Conservation (phyloP, 2,797 vertebrate genomes). For the Tachyglossus aculeatus region DNA sequence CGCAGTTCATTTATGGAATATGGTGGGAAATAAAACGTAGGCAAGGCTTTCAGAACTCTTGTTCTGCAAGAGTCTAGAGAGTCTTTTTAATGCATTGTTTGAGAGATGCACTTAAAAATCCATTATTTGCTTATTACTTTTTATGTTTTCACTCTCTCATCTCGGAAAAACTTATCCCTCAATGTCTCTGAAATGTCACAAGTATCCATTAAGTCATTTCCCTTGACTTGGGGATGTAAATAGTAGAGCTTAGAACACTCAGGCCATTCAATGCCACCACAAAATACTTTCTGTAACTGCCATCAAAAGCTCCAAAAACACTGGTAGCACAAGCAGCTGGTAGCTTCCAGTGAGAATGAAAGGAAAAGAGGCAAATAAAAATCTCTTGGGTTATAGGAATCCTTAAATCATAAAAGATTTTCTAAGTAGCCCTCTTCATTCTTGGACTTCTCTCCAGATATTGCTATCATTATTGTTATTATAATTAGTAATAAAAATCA, state of each 20-base stretch:
- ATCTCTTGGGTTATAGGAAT: neutral
- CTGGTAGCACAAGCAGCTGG: neutral
- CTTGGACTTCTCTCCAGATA: neutral
- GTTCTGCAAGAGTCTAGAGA: neutral
- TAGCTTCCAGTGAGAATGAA: neutral
- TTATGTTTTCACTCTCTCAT: constrained; percentile 1
- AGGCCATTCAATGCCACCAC: constrained; percentile 33
- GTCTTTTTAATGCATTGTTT: neutral
- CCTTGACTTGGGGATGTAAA: constrained; percentile 16
- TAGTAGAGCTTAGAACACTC: constrained; percentile 11
- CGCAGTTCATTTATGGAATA: constrained; percentile 6
- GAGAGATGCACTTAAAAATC: neutral
- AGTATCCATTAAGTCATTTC: constrained; percentile 30
- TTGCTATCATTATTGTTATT: neutral
- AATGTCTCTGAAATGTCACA: constrained; percentile 9
- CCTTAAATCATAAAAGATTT: no score
- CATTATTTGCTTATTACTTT: constrained; percentile 21
- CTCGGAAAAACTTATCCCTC: constrained; percentile 40
- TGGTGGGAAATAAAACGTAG: constrained; percentile 9
- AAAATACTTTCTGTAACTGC: constrained; percentile 47
- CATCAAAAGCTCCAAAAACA: constrained; percentile 28
- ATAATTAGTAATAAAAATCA: no score
- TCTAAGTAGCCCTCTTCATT: neutral
- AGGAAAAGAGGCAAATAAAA: neutral
- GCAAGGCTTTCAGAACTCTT: neutral